Evolutionary conservation across 2,888 invertebrate species (phyloP).

Genomic region (Scaptomyza cyrtandrae): DNA sequence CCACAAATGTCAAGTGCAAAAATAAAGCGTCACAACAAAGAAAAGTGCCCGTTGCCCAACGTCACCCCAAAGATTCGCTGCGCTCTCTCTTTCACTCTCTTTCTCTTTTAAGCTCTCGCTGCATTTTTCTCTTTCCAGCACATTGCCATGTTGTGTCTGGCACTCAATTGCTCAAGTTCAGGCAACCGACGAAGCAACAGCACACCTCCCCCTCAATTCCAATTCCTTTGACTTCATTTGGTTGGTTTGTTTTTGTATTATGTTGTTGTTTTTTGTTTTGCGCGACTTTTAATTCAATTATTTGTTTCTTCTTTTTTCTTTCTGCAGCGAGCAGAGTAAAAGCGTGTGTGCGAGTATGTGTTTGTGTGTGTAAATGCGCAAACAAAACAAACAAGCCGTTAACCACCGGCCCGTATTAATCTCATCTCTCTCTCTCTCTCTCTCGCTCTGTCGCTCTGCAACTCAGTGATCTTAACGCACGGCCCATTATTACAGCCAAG

Average conservation of each 20-base stretch:
- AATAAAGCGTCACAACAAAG: conserved; percentile 67
- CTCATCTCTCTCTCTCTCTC: background rate
- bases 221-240: conserved; percentile 55
- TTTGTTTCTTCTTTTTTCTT: conserved; percentile 30
- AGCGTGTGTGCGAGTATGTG: background rate
- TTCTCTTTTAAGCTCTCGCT: background rate
- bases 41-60: conserved; percentile 48
- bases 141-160: conserved; percentile 44
- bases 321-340: conserved; percentile 12
- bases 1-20: conserved; percentile 73
- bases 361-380: conserved; percentile 13
- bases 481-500: conserved; percentile 34
- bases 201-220: conserved; percentile 15
- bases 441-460: background rate
- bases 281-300: conserved; percentile 74
- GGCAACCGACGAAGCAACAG: conserved; percentile 20
- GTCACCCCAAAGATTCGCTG: conserved; percentile 26
- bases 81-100: conserved; percentile 2
- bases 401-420: conserved; percentile 35
- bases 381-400: conserved; percentile 53
- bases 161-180: conserved; percentile 69
- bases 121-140: conserved; percentile 13
- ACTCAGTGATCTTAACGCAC: conserved; percentile 43
- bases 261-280: conserved; percentile 27
- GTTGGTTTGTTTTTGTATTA: conserved; percentile 37